Evolutionary conservation across 1,140 invertebrate species (phyloP), one percentile per base, ranked within the genome.

Genomic region (Drosophila nikananu): DNA sequence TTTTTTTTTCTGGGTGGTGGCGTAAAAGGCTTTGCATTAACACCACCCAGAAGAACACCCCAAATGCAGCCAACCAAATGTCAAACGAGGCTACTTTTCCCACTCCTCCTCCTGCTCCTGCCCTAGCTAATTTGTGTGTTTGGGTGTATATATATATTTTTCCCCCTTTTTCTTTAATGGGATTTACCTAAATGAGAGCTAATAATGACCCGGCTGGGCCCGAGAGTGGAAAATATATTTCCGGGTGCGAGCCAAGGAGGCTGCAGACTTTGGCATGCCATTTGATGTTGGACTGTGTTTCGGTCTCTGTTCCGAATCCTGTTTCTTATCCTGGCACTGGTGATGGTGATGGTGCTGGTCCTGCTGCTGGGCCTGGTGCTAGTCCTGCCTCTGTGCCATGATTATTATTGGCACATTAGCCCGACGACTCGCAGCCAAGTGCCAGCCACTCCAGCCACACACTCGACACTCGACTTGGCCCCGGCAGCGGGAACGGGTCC

Each of bases 181-280:
- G 86, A 89, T 89, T 89, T 89, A 84, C 77, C 75, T 89, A 89
- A 89, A 89, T 90, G 86, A 84, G 84, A 90, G 86, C 86, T 90
- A 89, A 89, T 89, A 89, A 90, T 86, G 86, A 63, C 77, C 42
- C 35, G 62, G 76, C 48, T 27, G 67, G 35, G 46, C 42, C 52
- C 60, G 46, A 48, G 68, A 87, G 83, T 87, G 81, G 63, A 89
- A 89, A 87, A 87, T 87, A 83, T 83, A 87, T 87, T 83, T 87
- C 84, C 84, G 84, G 83, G 76, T 83, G 51, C 37, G 44, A 64
- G 62, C 66, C 62, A 30, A 49, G 66, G 54, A 57, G 75, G 44
- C 65, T 65, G 64, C 65, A 63, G 74, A 80, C 84, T 89, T 81
- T 86, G 81, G 68, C 81, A 84, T 84, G 86, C 81, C 86, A 90